Evolutionary conservation across 64 coral and sea anemone genomes (phyloP).

Genomic region (Stichodactyla helianthus): DNA sequence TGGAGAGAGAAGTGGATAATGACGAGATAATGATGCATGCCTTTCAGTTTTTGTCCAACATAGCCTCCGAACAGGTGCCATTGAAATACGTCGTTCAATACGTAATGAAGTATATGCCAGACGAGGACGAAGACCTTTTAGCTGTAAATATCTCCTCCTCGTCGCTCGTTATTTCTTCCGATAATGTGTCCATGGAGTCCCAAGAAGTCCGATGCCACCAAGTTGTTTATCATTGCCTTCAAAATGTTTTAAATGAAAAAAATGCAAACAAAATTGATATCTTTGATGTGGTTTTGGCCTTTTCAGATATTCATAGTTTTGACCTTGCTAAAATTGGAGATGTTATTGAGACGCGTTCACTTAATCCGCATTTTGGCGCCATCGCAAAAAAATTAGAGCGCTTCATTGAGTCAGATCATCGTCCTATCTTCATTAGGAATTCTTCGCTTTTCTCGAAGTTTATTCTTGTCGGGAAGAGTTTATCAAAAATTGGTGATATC

Average conservation of each 20-base stretch:
- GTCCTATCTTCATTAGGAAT: neutral
- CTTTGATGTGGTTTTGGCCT: conserved; percentile 1
- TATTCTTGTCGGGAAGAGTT: neutral
- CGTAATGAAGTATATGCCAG: neutral
- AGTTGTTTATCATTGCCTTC: neutral
- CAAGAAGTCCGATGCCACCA: conserved; percentile 2
- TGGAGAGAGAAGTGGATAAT: conserved; percentile 6
- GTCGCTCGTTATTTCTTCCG: conserved; percentile 1
- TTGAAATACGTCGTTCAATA: conserved; percentile 16
- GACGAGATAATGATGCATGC: conserved; percentile 19
- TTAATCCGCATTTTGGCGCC: neutral
- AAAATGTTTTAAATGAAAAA: neutral
- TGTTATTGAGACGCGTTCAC: neutral
- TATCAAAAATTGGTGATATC: neutral
- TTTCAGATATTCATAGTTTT: neutral
- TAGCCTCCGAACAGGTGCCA: neutral
- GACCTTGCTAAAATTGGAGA: neutral
- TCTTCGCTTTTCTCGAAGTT: neutral
- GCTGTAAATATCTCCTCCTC: conserved; percentile 9
- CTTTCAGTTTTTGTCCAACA: conserved; percentile 25
- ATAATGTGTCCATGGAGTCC: neutral
- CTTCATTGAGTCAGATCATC: neutral
- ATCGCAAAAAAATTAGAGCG: neutral
- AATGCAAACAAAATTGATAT: neutral
- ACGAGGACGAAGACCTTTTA: conserved; percentile 12